Evolutionary conservation across 2,888 invertebrate genomes (phyloP).

Genomic region (Thera obeliscata): DNA sequence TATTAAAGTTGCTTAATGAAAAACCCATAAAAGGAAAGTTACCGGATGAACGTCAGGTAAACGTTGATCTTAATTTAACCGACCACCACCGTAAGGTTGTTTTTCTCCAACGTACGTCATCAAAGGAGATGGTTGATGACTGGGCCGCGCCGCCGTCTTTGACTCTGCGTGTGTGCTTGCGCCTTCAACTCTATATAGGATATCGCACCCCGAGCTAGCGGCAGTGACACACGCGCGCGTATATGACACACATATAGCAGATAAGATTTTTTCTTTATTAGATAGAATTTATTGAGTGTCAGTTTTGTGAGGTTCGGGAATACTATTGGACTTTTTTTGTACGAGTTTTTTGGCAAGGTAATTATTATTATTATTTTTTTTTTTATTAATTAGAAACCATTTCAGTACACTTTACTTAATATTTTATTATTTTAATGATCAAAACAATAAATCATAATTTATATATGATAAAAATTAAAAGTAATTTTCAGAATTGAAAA

Average conservation of each 20-base stretch:
- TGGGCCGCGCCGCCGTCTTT: not conserved
- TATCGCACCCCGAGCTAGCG: constrained; percentile 6
- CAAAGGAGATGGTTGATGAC: constrained; percentile 2
- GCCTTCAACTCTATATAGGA: constrained; percentile 16
- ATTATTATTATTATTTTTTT: not conserved
- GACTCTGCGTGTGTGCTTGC: not conserved
- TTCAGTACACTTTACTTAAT: not conserved
- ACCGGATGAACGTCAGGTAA: not conserved
- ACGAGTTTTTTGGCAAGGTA: constrained; percentile 21
- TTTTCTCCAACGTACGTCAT: constrained; percentile 11
- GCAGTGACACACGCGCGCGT: constrained; percentile 25
- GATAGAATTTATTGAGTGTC: constrained; percentile 28
- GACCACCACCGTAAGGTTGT: constrained; percentile 4
- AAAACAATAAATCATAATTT: no score
- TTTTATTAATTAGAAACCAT: no score
- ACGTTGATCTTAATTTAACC: not conserved
- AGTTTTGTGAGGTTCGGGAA: constrained; percentile 28
- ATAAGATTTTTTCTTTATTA: constrained; percentile 23
- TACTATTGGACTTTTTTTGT: constrained; percentile 19
- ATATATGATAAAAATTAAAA: not conserved
- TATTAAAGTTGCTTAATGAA: no score
- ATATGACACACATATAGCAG: constrained; percentile 11
- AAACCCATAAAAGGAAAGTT: not conserved
- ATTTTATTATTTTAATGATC: not conserved
- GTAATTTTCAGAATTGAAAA: not conserved